Evolutionary conservation across 2,113 vertebrate species (phyloP).

Genomic region (Atherinomorus stipes): DNA sequence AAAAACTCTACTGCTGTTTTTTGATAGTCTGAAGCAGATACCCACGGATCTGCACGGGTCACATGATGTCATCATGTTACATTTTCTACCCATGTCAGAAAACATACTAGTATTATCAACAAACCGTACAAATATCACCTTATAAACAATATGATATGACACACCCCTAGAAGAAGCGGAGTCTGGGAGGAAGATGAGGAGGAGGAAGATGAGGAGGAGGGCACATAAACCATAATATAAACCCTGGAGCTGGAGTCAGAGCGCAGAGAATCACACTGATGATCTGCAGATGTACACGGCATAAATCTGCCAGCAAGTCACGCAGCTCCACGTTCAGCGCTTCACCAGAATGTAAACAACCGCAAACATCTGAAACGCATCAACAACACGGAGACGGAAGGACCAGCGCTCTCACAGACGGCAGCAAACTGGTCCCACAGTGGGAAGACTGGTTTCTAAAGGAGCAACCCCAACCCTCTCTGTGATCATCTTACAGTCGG

Average conservation of each 20-base stretch:
- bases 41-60: too few relatives aligned
- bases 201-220: not conserved
- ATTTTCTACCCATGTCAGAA: too few relatives aligned
- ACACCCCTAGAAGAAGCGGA: too few relatives aligned
- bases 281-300: constrained; percentile 74
- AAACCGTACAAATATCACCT: too few relatives aligned
- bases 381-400: not conserved
- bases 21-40: too few relatives aligned
- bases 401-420: constrained; percentile 20
- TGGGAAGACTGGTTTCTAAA: not conserved
- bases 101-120: too few relatives aligned
- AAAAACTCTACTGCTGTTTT: too few relatives aligned
- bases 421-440: not conserved
- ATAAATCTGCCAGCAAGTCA: constrained; percentile 36
- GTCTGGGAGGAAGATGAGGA: too few relatives aligned
- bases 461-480: too few relatives aligned
- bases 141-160: too few relatives aligned
- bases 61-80: too few relatives aligned
- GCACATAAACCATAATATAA: constrained; percentile 33
- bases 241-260: constrained; percentile 51
- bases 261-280: constrained; percentile 60
- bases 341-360: constrained; percentile 39
- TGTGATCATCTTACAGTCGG: constrained; percentile 6
- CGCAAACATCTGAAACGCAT: constrained; percentile 22
- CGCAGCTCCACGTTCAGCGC: constrained; percentile 14